Evolutionary conservation across 92 coral and sea anemone genomes (phyloP), one percentile per base, ranked within the genome.

Genomic region (Epizoanthus fatuus): DNA sequence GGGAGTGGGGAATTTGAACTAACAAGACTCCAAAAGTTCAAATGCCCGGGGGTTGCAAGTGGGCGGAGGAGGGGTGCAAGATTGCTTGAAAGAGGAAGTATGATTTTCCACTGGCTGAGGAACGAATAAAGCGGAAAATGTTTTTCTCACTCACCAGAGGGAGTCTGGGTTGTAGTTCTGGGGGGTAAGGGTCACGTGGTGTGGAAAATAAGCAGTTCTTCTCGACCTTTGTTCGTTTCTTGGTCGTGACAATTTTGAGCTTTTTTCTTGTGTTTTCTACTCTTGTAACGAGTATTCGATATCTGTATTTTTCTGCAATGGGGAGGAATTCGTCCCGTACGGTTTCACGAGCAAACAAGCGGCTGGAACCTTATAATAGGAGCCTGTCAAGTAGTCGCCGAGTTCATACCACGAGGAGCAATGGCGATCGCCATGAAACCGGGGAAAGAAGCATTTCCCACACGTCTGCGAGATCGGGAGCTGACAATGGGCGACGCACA

Each of bases 301-400:
- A 22, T 22, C 25, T 22, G 25, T 22, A 22, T 22, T 25, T 22
- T 25, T 63, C 68, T 22, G 68, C 40, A 63, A 19, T 63, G 39
- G 87, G 53, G 51, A 57, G n/a, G 49, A 70, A 10, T 20, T 45
- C 70, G 63, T 83, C 79, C 15, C 77, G 69, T 32, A 81, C 67
- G 14, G 52, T 52, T 54, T 81, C 86, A 39, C 86, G 69, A 82
- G 78, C 86, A 53, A 19, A 14, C 71, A 70, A 57, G 64, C 79
- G 59, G 45, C 39, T 70, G 47, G 71, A 83, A 69, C 86, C 60
- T 59, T 83, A 83, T 29, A 70, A 57, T 19, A 53, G 22, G 39
- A 83, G 80, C 71, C 80, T 80, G 37, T 25, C 66, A 1, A 62
- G 66, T 62, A 62, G 66, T 19, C 25, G 66, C 39, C 66, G 66